phyloP scores from a whole-genome alignment of 2,888 invertebrate species.

The Lochmaea crataegi region DNA sequence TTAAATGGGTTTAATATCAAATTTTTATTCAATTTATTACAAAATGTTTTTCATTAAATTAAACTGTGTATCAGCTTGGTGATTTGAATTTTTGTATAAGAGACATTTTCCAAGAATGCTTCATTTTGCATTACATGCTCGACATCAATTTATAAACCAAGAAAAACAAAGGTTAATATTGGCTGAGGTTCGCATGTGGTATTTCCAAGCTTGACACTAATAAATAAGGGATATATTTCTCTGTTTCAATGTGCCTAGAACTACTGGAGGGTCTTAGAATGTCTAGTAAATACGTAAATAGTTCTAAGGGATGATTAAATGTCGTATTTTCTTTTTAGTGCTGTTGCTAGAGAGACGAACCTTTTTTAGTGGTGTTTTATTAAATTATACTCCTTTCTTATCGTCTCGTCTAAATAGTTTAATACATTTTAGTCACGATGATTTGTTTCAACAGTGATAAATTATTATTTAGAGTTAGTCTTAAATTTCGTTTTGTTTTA shows the following conservation, averaged over 20 bases:
- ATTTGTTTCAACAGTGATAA: too few species aligned
- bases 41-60: too few species aligned
- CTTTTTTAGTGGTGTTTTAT: neutral
- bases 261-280: neutral
- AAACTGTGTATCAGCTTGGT: too few species aligned
- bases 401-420: neutral
- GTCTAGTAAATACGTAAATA: conserved; percentile 16
- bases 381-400: neutral
- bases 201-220: conserved; percentile 23
- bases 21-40: too few species aligned
- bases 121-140: neutral
- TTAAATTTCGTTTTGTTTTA: too few species aligned
- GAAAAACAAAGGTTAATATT: conserved; percentile 30
- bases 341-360: neutral
- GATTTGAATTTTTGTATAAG: too few species aligned
- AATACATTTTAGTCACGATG: neutral
- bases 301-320: conserved; percentile 11
- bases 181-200: conserved; percentile 18
- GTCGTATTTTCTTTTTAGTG: neutral
- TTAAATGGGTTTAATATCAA: too few species aligned
- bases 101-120: too few species aligned
- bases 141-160: conserved; percentile 18
- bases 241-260: conserved; percentile 2
- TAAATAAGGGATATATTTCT: conserved; percentile 28
- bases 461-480: too few species aligned